Base-by-base conservation (phyloP, 2,797 vertebrate genomes). In the Chaetophractus vellerosus region DNA sequence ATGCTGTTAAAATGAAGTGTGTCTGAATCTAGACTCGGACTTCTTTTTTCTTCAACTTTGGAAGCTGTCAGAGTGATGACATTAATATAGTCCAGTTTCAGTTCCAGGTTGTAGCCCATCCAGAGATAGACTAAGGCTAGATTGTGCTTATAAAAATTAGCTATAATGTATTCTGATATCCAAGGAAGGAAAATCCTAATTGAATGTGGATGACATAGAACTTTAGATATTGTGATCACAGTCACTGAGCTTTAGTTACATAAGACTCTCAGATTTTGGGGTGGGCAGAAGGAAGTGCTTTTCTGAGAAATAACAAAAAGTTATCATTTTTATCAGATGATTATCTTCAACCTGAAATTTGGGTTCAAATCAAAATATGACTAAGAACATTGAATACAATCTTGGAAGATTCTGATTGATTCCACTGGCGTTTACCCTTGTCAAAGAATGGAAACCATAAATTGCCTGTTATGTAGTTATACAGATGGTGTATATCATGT, bases 81-180 rank as follows among this genome's bases (percentile, higher is more conserved):
- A 68, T 97, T 97, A 97, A 97, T 97, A 96, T 19, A 97, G 95
- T 98, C 98, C 92, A 91, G 95, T 96, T 94, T 69, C 93, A 98
- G 95, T 97, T 98, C 96, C 98, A 97, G 90, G 97, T 98, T 98
- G 96, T 98, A 96, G 97, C 95, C 90, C 96, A 97, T 97, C 97
- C 97, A 98, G 98, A 96, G 97, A 94, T 91, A 97, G 75, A 90
- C 82, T 95, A 93, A 98, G 94, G 93, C 97, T 96, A 98, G 88
- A 50, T 87, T 93, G 94, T 93, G 94, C 80, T 94, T 96, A 96
- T 97, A 96, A 96, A 96, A 74, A 93, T 87, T 96, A 96, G 36
- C 90, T 96, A 96, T 94, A 97, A 72, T 80, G 59, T 28, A 66
- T 71, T 88, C 61, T 97, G 83, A 92, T 93, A 93, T 96, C 57